Evolutionary conservation across 2,113 vertebrate genomes (phyloP).

Genomic region (Microcebus tavaratra): DNA sequence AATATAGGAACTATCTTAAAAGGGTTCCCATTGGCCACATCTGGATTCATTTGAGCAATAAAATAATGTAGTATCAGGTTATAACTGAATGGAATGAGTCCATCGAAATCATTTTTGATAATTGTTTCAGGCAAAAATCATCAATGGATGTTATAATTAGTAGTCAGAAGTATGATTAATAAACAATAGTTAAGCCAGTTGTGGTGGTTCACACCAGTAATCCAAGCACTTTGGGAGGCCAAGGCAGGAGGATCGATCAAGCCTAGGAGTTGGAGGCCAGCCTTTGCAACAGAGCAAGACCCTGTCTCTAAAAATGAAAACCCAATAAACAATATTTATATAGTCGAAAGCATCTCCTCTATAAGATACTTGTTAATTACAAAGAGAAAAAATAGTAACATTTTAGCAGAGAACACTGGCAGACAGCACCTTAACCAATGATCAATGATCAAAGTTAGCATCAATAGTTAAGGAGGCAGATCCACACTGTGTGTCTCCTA

Average conservation of each 20-base stretch:
- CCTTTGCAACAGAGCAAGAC: background rate
- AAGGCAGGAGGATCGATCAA: background rate
- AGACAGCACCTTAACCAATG: background rate
- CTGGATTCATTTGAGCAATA: background rate
- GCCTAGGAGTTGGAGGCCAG: background rate
- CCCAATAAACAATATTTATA: background rate
- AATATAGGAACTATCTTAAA: background rate
- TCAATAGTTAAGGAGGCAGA: background rate
- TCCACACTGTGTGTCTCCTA: background rate
- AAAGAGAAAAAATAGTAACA: background rate
- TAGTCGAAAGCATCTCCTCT: background rate
- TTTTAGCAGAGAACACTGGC: background rate
- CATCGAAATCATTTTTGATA: background rate
- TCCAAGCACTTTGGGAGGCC: too few species aligned
- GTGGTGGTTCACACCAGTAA: too few species aligned
- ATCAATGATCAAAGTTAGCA: background rate
- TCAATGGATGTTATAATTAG: background rate
- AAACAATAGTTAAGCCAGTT: background rate
- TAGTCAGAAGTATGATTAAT: background rate
- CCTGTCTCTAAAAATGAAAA: background rate
- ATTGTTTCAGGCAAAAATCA: slow-evolving; percentile 16
- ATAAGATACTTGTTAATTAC: background rate
- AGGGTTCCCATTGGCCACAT: background rate
- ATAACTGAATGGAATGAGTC: background rate
- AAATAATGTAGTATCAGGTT: background rate